Evolutionary conservation across 2,797 vertebrate genomes (phyloP).

Genomic region (Hafferia zeledoni): DNA sequence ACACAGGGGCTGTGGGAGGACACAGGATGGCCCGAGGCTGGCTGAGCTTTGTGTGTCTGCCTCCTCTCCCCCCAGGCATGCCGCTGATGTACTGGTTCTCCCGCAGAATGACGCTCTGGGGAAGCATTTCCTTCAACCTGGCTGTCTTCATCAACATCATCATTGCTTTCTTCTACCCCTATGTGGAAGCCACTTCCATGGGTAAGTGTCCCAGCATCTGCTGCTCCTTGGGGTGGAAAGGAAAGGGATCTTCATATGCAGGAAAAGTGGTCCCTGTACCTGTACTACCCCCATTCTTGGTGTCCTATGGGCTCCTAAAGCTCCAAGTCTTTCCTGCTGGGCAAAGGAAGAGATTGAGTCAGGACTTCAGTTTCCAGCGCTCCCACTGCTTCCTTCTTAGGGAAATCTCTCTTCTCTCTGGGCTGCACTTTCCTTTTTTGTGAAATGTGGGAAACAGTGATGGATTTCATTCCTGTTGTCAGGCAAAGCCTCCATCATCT

Average conservation of each 20-base stretch:
- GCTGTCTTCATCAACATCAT: conserved; percentile 98
- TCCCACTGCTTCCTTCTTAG: background rate
- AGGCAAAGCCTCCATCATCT: background rate
- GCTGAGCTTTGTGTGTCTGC: conserved; percentile 40
- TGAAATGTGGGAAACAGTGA: background rate
- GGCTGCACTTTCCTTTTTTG: background rate
- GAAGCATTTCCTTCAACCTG: conserved; percentile 96
- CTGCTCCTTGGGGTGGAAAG: background rate
- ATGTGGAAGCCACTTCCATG: conserved; percentile 82
- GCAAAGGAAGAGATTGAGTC: background rate
- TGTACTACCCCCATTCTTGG: background rate
- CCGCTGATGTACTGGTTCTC: conserved; percentile 97
- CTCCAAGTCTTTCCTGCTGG: background rate
- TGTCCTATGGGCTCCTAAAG: background rate
- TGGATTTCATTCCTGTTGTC: background rate
- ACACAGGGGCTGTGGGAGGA: background rate
- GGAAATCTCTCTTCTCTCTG: background rate
- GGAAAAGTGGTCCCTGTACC: background rate
- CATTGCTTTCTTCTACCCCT: conserved; percentile 98
- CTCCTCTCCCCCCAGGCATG: conserved; percentile 85
- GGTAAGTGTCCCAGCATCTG: conserved; percentile 55
- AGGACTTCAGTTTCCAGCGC: background rate
- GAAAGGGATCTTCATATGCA: background rate
- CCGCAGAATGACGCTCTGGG: conserved; percentile 95
- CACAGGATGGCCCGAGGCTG: background rate